Evolutionary conservation across 2,797 vertebrate species (phyloP), one percentile per base, ranked within the genome.

Genomic region (Aeoliscus strigatus): DNA sequence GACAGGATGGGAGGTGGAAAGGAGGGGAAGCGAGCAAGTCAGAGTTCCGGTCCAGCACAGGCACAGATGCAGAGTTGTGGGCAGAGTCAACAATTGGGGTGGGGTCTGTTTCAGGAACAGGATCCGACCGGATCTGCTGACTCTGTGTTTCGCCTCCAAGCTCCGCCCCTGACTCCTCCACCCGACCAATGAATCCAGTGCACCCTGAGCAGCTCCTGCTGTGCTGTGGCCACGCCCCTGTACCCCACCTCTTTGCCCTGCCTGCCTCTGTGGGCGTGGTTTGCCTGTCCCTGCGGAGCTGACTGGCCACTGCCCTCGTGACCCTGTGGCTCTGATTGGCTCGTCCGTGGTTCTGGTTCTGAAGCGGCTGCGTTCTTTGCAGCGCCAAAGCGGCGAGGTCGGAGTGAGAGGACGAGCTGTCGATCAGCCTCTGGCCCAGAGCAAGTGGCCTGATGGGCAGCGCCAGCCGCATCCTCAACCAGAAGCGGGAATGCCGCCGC

Each of bases 361-460:
- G 57, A 23, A 23, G 21, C 21, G n/a, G n/a, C n/a, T n/a, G n/a
- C n/a, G n/a, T n/a, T n/a, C n/a, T n/a, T n/a, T 11, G 11, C 2
- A 11, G 29, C 0, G 70, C 77, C 13, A 89, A 79, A 10, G 88
- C 66, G 2, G 91, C 93, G 46, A 93, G 81, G 75, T 96, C 93
- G 0, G 93, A 94, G 65, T 94, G 93, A 0, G 94, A 94, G 0
- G 94, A 97, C 1, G 91, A 90, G 87, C 93, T 96, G 66, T 96
- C 94, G 0, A 93, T 93, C 80, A 94, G 82, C 66, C 91, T 83
- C 0, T 82, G 37, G 11, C 90, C 80, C 1, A 91, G 67, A 0
- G 83, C 86, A 2, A 97, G 82, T 1, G 92, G 93, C 15, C 88
- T 80, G 27, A 93, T 67, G 0, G 93, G 94, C 63, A 97, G 78